Percentiles rank a stretch among this genome's conserved stretches.
These are phyloP conservation scores for Crotophaga sulcirostris DNA, from an alignment of 2,113 vertebrate genomes.

Conservation along the genomic window DNA sequence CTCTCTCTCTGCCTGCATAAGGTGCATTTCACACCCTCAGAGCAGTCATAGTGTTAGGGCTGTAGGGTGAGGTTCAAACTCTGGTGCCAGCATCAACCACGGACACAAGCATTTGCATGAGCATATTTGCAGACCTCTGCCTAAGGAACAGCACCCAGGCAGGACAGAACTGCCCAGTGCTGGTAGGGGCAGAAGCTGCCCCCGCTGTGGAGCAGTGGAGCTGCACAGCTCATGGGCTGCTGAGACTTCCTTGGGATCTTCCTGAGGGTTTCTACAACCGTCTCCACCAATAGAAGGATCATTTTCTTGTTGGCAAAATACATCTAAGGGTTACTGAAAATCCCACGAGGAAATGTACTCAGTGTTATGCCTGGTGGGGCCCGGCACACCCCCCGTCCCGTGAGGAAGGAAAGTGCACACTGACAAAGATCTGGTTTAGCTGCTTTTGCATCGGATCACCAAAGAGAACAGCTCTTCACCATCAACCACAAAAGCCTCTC, in stretches of 20 bases:
- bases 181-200: not conserved
- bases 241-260: not conserved
- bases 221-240: not conserved
- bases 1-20: not conserved
- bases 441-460: not conserved
- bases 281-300: not conserved
- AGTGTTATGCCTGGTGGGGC: not conserved
- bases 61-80: not conserved
- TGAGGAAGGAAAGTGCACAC: not conserved
- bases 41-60: not conserved
- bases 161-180: not conserved
- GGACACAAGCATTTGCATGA: not conserved
- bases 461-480: not conserved
- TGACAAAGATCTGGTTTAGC: not conserved
- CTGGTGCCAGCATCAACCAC: not conserved
- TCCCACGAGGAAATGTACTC: not conserved
- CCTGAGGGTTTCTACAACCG: not conserved
- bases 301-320: not conserved
- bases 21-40: not conserved
- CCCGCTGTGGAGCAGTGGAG: not conserved
- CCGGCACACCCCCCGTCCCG: not conserved
- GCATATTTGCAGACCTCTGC: not conserved
- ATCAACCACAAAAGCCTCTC: fast-evolving
- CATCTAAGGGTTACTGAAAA: not conserved
- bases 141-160: not conserved